A percentile compares a stretch with the other conserved stretches of the same genome.
These are phyloP conservation scores for Podarcis lilfordi DNA, from an alignment of 2,797 vertebrate genomes.

Conservation along the genomic window DNA sequence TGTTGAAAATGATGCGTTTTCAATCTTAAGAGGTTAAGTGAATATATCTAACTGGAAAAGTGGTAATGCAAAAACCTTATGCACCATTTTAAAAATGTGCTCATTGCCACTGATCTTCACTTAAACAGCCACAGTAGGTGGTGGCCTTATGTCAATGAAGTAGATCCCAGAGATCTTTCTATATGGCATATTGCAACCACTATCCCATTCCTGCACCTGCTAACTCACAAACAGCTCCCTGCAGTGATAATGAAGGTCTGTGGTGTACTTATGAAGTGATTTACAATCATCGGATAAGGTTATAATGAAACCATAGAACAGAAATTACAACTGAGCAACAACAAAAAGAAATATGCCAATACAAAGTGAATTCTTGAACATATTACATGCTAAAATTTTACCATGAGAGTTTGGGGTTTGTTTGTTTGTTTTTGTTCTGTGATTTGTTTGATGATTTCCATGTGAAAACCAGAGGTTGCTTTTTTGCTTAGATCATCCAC, in stretches of 20 bases:
- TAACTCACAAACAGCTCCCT: slow-evolving; percentile 71
- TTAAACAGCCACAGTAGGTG: background rate
- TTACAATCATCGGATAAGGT: slow-evolving; percentile 75
- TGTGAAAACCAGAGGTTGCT: background rate
- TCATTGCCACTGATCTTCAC: background rate
- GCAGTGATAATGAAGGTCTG: slow-evolving; percentile 74
- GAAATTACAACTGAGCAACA: slow-evolving; percentile 67
- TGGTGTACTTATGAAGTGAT: slow-evolving; percentile 78
- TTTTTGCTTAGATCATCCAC: background rate
- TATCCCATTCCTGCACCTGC: slow-evolving; percentile 64
- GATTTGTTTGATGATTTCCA: slow-evolving; percentile 30
- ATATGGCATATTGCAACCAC: slow-evolving; percentile 26
- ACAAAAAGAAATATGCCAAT: slow-evolving; percentile 37
- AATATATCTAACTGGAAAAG: slow-evolving; percentile 10
- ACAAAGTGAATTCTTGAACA: slow-evolving; percentile 51
- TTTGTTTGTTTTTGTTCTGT: slow-evolving; percentile 46
- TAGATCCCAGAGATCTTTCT: background rate
- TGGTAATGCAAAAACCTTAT: background rate
- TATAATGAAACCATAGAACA: slow-evolving; percentile 71
- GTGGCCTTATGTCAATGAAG: slow-evolving; percentile 15
- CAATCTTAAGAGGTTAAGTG: background rate
- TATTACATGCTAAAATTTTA: slow-evolving; percentile 43
- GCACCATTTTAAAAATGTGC: slow-evolving; percentile 24
- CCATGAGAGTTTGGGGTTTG: slow-evolving; percentile 36
- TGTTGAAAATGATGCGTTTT: background rate